Evolutionary conservation across 1,140 invertebrate genomes (phyloP).

Genomic region (Polypedilum vanderplanki): DNA sequence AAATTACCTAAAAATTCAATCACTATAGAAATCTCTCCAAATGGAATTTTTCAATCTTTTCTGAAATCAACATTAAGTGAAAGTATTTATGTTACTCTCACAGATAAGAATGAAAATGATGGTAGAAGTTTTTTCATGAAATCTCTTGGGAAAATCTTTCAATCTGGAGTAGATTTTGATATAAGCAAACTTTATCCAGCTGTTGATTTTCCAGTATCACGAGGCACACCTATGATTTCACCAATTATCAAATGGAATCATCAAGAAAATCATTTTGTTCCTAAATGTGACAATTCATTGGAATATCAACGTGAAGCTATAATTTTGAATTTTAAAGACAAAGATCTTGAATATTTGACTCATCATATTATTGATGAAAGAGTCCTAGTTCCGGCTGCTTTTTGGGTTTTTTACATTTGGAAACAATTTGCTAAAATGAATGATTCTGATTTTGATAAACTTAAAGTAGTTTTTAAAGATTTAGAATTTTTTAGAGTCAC

Average conservation of each 20-base stretch:
- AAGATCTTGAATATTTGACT: constrained; percentile 65
- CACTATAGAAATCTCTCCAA: constrained; percentile 74
- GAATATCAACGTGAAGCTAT: constrained; percentile 51
- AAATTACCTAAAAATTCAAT: constrained; percentile 73
- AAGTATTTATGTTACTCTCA: constrained; percentile 66
- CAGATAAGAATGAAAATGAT: constrained; percentile 64
- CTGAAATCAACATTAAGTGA: constrained; percentile 52
- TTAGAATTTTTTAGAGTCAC: constrained; percentile 77
- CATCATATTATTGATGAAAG: constrained; percentile 86
- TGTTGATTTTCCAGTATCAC: constrained; percentile 69
- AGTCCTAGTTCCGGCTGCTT: constrained; percentile 82
- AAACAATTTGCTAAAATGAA: constrained; percentile 76
- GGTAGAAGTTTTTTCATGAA: constrained; percentile 62
- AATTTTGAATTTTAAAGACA: constrained; percentile 54
- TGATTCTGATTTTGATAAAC: constrained; percentile 59
- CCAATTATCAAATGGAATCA: constrained; percentile 87
- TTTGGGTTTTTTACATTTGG: constrained; percentile 79
- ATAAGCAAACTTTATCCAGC: constrained; percentile 52
- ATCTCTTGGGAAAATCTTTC: constrained; percentile 61
- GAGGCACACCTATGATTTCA: constrained; percentile 68
- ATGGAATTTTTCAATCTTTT: constrained; percentile 68
- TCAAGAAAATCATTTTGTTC: constrained; percentile 60
- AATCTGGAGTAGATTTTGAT: constrained; percentile 45
- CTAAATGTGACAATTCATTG: constrained; percentile 31
- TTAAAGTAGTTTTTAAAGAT: constrained; percentile 80